phyloP scores from a whole-genome alignment of 23 tunicate genomes.

The Corella eumyota region DNA sequence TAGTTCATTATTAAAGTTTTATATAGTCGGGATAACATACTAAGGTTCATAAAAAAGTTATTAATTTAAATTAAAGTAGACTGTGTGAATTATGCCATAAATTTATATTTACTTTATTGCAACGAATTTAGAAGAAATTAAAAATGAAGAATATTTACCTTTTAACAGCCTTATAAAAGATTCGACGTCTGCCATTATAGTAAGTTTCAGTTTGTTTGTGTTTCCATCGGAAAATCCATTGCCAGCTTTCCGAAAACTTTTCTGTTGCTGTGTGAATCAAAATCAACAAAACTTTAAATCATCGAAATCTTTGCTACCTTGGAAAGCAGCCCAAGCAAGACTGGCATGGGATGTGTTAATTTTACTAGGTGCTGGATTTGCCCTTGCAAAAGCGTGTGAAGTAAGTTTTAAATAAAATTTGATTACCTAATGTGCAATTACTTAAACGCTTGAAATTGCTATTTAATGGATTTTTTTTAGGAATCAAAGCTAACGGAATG shows the following conservation, averaged over 20 bases:
- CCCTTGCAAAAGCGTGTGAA: constrained; percentile 61
- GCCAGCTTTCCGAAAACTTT: constrained; percentile 5
- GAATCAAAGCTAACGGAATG: constrained; percentile 43
- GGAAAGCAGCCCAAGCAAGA: constrained; percentile 50
- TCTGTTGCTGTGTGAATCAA: no score
- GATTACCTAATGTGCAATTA: no score
- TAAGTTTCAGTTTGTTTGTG: constrained; percentile 58
- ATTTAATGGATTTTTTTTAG: constrained; percentile 9
- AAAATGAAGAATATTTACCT: no score
- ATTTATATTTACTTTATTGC: neutral
- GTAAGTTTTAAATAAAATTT: neutral
- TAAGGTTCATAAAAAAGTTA: neutral
- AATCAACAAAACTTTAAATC: constrained; percentile 10
- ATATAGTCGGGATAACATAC: no score
- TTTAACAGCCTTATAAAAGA: constrained; percentile 46
- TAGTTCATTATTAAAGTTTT: neutral
- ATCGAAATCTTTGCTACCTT: constrained; percentile 46
- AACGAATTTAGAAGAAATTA: neutral
- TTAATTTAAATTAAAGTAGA: neutral
- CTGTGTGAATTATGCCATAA: neutral
- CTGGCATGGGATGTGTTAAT: constrained; percentile 73
- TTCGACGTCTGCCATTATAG: constrained; percentile 54
- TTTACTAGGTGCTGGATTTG: constrained; percentile 74
- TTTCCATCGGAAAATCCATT: constrained; percentile 58
- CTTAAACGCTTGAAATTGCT: no score